phyloP scores from a whole-genome alignment of 2,797 vertebrate species.

The Zalophus californianus region DNA sequence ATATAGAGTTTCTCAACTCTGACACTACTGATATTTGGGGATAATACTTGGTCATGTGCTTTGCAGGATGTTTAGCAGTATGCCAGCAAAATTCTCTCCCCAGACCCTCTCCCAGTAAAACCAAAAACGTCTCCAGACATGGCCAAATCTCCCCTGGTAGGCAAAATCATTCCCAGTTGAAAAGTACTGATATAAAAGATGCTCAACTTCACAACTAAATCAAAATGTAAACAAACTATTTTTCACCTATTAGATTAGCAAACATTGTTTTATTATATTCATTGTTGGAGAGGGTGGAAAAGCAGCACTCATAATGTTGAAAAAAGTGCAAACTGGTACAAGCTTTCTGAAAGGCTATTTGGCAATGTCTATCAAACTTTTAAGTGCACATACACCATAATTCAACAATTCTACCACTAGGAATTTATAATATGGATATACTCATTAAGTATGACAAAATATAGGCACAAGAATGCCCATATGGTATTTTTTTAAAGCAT shows the following conservation, averaged over 20 bases:
- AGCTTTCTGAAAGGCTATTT: not conserved
- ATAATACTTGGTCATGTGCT: not conserved
- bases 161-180: not conserved
- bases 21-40: not conserved
- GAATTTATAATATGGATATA: not conserved
- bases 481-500: not conserved
- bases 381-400: not conserved
- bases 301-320: not conserved
- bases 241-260: not conserved
- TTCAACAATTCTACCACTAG: conserved; percentile 13
- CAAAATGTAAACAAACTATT: conserved; percentile 25
- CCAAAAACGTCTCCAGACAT: not conserved
- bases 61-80: not conserved
- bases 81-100: not conserved
- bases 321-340: not conserved
- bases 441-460: not conserved
- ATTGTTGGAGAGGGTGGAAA: not conserved
- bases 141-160: not conserved
- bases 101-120: not conserved
- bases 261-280: not conserved
- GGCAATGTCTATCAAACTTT: not conserved
- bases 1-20: not conserved
- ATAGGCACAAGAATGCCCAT: not conserved
- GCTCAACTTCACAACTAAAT: conserved; percentile 18
- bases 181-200: not conserved